A percentile compares a stretch with the other conserved stretches of the same genome.
Conservation (phyloP, 2,888 invertebrate species). For the Lathronympha strigana region DNA sequence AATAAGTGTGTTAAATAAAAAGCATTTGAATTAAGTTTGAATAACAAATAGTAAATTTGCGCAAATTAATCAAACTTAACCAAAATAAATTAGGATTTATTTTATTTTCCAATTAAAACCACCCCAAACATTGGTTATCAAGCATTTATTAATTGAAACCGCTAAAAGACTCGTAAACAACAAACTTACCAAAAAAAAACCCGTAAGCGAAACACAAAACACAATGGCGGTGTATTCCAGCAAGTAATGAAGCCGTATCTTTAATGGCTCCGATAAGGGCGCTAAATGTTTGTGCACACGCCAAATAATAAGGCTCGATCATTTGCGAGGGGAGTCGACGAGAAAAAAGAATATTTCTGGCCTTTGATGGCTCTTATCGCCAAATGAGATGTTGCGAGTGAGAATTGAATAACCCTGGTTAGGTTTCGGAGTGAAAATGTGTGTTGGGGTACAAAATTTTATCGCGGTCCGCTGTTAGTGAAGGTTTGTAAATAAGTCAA, state of each 20-base stretch:
- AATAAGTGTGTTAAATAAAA: no score
- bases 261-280: constrained; percentile 81
- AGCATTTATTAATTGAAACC: constrained; percentile 39
- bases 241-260: constrained; percentile 83
- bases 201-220: constrained; percentile 50
- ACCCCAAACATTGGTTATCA: constrained; percentile 16
- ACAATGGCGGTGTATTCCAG: constrained; percentile 57
- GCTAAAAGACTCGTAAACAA: constrained; percentile 46
- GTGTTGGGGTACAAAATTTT: constrained; percentile 10
- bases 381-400: constrained; percentile 62
- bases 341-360: constrained; percentile 68
- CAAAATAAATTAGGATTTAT: neutral
- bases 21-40: no score
- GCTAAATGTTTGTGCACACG: constrained; percentile 83
- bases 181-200: constrained; percentile 50
- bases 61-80: neutral
- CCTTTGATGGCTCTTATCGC: constrained; percentile 67
- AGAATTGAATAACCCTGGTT: constrained; percentile 67
- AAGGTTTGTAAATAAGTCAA: neutral
- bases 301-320: constrained; percentile 82
- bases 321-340: constrained; percentile 74
- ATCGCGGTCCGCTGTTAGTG: neutral
- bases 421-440: constrained; percentile 34
- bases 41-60: neutral
- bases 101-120: constrained; percentile 21